Evolutionary conservation across 2,888 invertebrate species (phyloP).

Genomic region (Gisinianus flammeolus): DNA sequence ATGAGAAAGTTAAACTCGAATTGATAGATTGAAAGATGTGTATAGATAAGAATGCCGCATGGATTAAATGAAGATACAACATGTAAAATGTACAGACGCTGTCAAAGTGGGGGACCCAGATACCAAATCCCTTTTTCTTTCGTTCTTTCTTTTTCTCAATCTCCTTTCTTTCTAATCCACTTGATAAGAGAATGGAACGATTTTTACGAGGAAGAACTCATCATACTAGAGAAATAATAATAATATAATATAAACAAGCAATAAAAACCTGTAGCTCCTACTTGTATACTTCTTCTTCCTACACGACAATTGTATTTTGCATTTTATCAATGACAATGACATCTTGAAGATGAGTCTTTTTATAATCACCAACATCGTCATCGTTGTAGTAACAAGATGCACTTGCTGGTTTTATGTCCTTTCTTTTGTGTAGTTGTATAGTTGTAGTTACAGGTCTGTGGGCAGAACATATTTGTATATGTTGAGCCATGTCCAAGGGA

Average conservation of each 20-base stretch:
- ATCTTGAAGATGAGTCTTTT: background rate
- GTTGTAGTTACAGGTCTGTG: no score
- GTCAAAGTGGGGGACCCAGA: constrained; percentile 8
- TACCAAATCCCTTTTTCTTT: background rate
- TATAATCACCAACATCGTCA: background rate
- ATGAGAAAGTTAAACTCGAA: constrained; percentile 16
- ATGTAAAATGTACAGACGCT: no score
- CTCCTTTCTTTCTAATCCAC: background rate
- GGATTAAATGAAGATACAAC: background rate
- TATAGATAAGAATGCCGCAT: background rate
- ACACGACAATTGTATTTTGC: background rate
- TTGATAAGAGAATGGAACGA: background rate
- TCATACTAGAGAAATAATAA: no score
- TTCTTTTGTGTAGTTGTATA: background rate
- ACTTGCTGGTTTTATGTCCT: background rate
- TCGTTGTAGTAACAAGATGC: background rate
- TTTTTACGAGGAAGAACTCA: background rate
- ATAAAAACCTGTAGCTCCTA: background rate
- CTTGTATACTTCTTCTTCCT: background rate
- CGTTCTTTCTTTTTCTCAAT: background rate
- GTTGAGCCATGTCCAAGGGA: background rate
- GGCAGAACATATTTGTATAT: background rate
- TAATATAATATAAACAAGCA: background rate
- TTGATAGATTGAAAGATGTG: background rate
- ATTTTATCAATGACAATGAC: background rate